phyloP scores from a whole-genome alignment of 2,797 vertebrate species.

The Leptoclinus maculatus region DNA sequence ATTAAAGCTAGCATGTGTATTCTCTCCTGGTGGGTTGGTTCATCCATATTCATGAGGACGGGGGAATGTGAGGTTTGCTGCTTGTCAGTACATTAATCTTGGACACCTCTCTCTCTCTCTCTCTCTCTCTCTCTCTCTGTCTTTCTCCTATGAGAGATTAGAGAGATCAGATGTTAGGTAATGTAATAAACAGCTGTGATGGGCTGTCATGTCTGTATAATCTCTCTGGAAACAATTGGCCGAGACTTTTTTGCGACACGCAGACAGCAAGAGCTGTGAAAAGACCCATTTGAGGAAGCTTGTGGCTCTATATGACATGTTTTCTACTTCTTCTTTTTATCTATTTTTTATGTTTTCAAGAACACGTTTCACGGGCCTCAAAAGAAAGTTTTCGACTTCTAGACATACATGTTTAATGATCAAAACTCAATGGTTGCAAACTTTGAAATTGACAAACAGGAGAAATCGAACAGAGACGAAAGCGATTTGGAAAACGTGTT shows the following conservation, averaged over 20 bases:
- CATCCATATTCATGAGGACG: slow-evolving; percentile 79
- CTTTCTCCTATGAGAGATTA: slow-evolving; percentile 64
- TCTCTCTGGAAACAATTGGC: slow-evolving; percentile 57
- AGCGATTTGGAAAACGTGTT: slow-evolving; percentile 40
- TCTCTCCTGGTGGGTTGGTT: slow-evolving; percentile 69
- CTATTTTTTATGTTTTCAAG: not conserved
- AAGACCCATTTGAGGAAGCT: slow-evolving; percentile 18
- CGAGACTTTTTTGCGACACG: slow-evolving; percentile 29
- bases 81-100: slow-evolving; percentile 76
- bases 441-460: slow-evolving; percentile 30
- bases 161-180: slow-evolving; percentile 64
- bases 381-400: not conserved
- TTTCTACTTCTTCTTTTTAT: slow-evolving; percentile 11
- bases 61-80: slow-evolving; percentile 60
- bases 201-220: slow-evolving; percentile 64
- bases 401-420: slow-evolving; percentile 14
- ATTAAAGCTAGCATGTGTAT: slow-evolving; percentile 71
- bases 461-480: slow-evolving; percentile 19
- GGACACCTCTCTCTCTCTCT: slow-evolving; percentile 41
- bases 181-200: slow-evolving; percentile 72
- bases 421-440: slow-evolving; percentile 9
- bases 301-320: not conserved
- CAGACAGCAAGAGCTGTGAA: slow-evolving; percentile 32
- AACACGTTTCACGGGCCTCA: not conserved
- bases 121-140: slow-evolving; percentile 25